phyloP scores from a whole-genome alignment of 2,113 vertebrate species.

The Eurystomus gularis region DNA sequence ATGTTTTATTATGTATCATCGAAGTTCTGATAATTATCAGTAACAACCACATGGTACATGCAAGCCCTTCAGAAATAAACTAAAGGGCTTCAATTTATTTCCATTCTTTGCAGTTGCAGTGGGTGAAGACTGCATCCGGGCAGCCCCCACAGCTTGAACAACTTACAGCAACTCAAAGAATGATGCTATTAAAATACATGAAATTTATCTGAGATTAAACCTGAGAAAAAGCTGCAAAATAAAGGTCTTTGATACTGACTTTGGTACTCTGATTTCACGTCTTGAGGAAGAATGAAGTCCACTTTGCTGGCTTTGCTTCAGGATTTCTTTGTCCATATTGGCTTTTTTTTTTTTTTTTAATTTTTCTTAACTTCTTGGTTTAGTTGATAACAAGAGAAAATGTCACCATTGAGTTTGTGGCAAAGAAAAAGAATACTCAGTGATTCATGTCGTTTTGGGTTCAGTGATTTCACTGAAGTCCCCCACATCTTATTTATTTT shows the following conservation, averaged over 20 bases:
- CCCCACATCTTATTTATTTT: slow-evolving; percentile 12
- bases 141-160: not conserved
- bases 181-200: accelerated
- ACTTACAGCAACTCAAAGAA: accelerated
- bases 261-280: not conserved
- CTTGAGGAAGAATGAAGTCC: not conserved
- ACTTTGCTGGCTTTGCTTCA: not conserved
- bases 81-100: not conserved
- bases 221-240: not conserved
- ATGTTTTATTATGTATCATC: not conserved
- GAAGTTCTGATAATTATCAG: not conserved
- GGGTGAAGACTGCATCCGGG: not conserved
- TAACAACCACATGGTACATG: not conserved
- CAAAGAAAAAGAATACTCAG: not conserved
- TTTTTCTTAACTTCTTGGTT: accelerated
- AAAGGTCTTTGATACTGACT: not conserved
- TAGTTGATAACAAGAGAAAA: not conserved
- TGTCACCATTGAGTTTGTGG: not conserved
- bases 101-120: not conserved
- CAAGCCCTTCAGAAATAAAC: too few relatives aligned
- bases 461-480: not conserved
- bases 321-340: not conserved
- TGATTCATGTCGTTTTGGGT: not conserved
- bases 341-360: not conserved
- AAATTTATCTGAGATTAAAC: not conserved